Evolutionary conservation across 2,797 vertebrate species (phyloP).

Genomic region (Crenuchus spilurus): DNA sequence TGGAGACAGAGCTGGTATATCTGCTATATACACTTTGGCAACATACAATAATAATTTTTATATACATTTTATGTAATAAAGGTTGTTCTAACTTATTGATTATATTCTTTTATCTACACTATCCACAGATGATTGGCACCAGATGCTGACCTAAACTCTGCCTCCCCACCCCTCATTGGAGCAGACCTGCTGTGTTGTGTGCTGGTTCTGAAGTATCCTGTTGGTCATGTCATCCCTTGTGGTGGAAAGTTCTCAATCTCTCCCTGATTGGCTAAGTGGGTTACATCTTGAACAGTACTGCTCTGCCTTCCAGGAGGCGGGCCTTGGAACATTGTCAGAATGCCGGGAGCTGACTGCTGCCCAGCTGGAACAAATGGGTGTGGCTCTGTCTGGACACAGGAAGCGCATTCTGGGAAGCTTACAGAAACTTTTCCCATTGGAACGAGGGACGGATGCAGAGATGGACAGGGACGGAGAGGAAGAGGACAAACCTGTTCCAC

Average conservation of each 20-base stretch:
- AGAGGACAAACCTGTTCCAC: conserved; percentile 77
- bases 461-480: conserved; percentile 17
- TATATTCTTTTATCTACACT: conserved; percentile 5
- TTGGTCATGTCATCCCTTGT: conserved; percentile 61
- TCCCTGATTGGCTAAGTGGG: conserved; percentile 81
- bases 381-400: conserved; percentile 86
- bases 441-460: conserved; percentile 34
- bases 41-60: too few species aligned
- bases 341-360: conserved; percentile 78
- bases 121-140: conserved; percentile 22
- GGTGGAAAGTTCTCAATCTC: conserved; percentile 60
- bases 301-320: conserved; percentile 71
- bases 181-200: background rate
- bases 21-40: too few species aligned
- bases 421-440: conserved; percentile 63
- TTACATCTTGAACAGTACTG: conserved; percentile 89
- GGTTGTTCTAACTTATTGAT: too few species aligned
- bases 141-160: conserved; percentile 7
- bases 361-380: conserved; percentile 79
- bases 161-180: background rate
- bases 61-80: too few species aligned
- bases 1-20: too few species aligned
- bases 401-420: conserved; percentile 89
- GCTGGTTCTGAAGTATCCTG: background rate
- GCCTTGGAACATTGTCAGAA: conserved; percentile 73